Evolutionary conservation across 2,113 vertebrate species (phyloP).

Genomic region (Melanocharis versteri): DNA sequence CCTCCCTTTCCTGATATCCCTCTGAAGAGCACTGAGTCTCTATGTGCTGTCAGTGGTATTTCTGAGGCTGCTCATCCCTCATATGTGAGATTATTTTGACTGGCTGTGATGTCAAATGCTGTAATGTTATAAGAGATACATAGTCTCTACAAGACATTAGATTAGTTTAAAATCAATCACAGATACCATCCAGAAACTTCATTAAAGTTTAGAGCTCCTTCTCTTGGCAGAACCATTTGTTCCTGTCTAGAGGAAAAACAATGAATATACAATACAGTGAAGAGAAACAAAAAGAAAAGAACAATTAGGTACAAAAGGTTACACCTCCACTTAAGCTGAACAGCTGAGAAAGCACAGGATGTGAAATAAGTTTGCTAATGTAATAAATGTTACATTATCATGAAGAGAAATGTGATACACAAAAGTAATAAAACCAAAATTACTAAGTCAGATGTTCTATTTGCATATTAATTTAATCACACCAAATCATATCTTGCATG

Average conservation of each 20-base stretch:
- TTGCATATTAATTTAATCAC: background rate
- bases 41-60: background rate
- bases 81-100: background rate
- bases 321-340: background rate
- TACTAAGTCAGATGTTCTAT: background rate
- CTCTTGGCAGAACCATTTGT: slow-evolving; percentile 22
- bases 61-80: background rate
- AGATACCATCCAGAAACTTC: background rate
- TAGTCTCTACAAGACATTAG: background rate
- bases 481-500: background rate
- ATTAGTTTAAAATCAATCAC: slow-evolving; percentile 38
- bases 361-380: background rate
- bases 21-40: background rate
- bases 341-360: background rate
- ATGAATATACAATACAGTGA: background rate
- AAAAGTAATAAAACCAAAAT: background rate
- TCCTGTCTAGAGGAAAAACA: background rate
- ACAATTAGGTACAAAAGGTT: background rate
- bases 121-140: background rate
- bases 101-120: background rate
- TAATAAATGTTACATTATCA: background rate
- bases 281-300: background rate
- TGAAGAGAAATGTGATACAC: background rate
- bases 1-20: background rate
- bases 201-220: background rate